These are phyloP conservation scores for Drosophila equinoxialis DNA, from an alignment of 1,140 invertebrate genomes.

Conservation along the genomic window DNA sequence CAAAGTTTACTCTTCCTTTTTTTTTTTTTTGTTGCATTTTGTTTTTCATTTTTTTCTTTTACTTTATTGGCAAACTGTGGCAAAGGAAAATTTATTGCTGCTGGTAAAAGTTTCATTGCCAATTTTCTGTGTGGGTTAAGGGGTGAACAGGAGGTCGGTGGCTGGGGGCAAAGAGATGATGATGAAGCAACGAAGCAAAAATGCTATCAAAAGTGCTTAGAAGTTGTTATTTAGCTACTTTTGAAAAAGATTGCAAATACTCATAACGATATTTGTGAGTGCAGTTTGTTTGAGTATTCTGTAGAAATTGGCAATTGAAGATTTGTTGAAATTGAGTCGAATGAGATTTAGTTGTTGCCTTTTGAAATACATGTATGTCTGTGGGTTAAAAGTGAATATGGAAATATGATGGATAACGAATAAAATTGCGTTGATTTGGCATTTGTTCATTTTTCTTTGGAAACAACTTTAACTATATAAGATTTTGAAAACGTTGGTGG, in stretches of 20 bases:
- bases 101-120: constrained; percentile 70
- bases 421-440: neutral
- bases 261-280: constrained; percentile 9
- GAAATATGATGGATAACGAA: neutral
- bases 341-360: neutral
- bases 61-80: constrained; percentile 56
- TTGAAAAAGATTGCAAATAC: constrained; percentile 44
- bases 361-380: neutral
- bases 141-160: neutral
- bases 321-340: neutral
- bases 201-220: constrained; percentile 59
- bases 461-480: no score
- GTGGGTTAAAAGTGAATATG: neutral
- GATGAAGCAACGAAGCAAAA: constrained; percentile 9
- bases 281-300: neutral
- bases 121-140: constrained; percentile 42
- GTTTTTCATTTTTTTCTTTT: constrained; percentile 18
- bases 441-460: no score
- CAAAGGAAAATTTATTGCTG: constrained; percentile 72
- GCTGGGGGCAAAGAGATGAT: neutral
- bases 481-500: no score
- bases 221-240: constrained; percentile 53
- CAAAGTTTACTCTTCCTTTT: constrained; percentile 16
- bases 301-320: constrained; percentile 10
- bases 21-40: constrained; percentile 19